Base-by-base conservation (phyloP, 2,113 vertebrate species). In the Chamaea fasciata region DNA sequence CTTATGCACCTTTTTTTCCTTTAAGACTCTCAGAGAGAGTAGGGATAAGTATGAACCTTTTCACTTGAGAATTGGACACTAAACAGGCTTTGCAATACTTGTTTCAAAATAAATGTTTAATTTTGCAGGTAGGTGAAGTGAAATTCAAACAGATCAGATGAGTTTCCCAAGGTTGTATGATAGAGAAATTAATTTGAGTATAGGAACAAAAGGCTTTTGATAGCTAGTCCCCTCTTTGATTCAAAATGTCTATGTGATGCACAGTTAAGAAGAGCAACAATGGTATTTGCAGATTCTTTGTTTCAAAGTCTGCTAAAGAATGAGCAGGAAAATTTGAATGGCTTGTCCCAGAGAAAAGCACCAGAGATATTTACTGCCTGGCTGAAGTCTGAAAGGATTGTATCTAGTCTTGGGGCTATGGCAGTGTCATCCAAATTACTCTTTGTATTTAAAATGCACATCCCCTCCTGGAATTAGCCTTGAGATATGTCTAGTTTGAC, bases 1-100 rank as follows among this genome's bases (percentile, higher is more conserved):
- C 46, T 90, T 87, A 67, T 86, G 67, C 67, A 85, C 70, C 59
- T 90, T 93, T n/a, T 88, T 92, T 88, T 90, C 41, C 69, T 91
- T 64, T 68, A 71, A 81, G 59, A 53, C 10, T n/a, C 37, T 55
- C 6, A 1, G 20, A 56, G 79, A 63, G 33, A 21, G 6, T 57
- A 28, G 10, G 9, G 47, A 37, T 73, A 83, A 76, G 14, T 46
- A 63, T 60, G 23, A 89, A 76, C 21, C 11, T 87, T 84, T 92
- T 77, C 57, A 62, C n/a, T 91, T 92, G 62, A 84, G 44, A 90
- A 95, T 75, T 56, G 46, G 60, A 71, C 26, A 18, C 33, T 86
- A 87, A 86, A 55, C 14, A 57, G 83, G 41, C 28, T 76, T 90
- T 69, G 37, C 17, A 79, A 23, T 68, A 62, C 17, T 71, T 42